A percentile compares a stretch with the other conserved stretches of the same genome.
phyloP scores from a whole-genome alignment of 2,113 vertebrate genomes.

The Chaenogobius annularis region DNA sequence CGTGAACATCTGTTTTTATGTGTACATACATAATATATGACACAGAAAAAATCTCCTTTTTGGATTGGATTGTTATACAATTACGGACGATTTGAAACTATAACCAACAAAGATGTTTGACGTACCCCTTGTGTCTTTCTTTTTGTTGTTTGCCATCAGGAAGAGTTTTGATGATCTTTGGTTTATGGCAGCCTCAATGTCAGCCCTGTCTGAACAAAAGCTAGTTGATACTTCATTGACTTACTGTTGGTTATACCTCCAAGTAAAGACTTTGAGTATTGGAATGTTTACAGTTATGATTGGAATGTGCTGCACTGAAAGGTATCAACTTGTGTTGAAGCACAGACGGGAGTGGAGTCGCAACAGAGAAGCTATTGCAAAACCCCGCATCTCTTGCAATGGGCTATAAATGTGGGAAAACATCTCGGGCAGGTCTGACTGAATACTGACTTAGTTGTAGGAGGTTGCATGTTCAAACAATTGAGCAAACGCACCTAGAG shows the following conservation, averaged over 20 bases:
- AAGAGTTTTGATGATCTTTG: neutral
- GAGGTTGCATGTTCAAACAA: conserved; percentile 4
- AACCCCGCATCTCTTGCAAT: conserved; percentile 1
- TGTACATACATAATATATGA: conserved; percentile 9
- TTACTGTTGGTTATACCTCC: conserved; percentile 44
- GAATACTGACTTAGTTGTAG: neutral
- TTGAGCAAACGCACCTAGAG: conserved; percentile 12
- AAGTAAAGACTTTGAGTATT: conserved; percentile 35
- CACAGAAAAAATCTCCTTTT: neutral
- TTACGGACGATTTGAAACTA: too few relatives aligned
- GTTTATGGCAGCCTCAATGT: neutral
- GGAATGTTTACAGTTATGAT: conserved; percentile 69
- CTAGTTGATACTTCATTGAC: conserved; percentile 44
- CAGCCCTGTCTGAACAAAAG: neutral
- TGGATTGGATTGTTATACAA: too few relatives aligned
- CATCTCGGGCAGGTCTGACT: neutral
- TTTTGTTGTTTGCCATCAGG: neutral
- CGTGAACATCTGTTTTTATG: neutral
- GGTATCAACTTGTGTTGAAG: conserved; percentile 45
- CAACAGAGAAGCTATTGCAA: conserved; percentile 19
- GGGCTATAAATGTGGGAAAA: neutral
- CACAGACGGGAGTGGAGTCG: conserved; percentile 27
- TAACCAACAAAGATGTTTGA: neutral
- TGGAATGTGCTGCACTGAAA: conserved; percentile 66
- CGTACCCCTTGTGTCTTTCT: neutral